These are phyloP conservation scores for Chiloscyllium punctatum DNA, from an alignment of 2,797 vertebrate species.

Conservation along the genomic window DNA sequence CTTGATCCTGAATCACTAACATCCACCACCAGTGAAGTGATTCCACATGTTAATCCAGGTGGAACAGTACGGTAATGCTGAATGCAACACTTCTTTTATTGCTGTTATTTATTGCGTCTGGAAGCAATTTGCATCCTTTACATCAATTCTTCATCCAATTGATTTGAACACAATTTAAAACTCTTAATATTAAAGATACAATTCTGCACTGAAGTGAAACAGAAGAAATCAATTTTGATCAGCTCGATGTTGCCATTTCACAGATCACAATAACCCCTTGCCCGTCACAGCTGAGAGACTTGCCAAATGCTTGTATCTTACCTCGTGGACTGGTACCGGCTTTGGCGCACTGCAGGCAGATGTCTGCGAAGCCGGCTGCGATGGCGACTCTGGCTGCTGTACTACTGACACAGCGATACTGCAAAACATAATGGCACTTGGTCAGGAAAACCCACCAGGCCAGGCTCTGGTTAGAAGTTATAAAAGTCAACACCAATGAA, in stretches of 20 bases:
- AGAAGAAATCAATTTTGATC: neutral
- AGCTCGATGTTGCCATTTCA: neutral
- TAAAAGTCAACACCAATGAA: neutral
- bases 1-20: neutral
- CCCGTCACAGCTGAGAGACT: neutral
- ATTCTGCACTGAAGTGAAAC: neutral
- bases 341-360: slow-evolving; percentile 99
- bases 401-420: slow-evolving; percentile 91
- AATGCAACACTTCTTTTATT: neutral
- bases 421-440: slow-evolving; percentile 22
- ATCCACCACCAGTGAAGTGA: neutral
- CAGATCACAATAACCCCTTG: neutral
- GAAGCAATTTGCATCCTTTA: neutral
- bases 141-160: neutral
- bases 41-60: neutral
- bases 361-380: slow-evolving; percentile 95
- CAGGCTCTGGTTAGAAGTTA: no score
- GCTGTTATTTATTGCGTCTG: neutral
- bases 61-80: neutral
- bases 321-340: slow-evolving; percentile 85
- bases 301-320: slow-evolving; percentile 47
- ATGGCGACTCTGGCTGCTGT: slow-evolving; percentile 97
- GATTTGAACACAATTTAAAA: neutral
- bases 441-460: neutral
- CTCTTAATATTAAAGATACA: neutral